Percentiles rank a stretch among this genome's conserved stretches.
Evolutionary conservation across 1,140 invertebrate genomes (phyloP).

Genomic region (Amphibalanus amphitrite): DNA sequence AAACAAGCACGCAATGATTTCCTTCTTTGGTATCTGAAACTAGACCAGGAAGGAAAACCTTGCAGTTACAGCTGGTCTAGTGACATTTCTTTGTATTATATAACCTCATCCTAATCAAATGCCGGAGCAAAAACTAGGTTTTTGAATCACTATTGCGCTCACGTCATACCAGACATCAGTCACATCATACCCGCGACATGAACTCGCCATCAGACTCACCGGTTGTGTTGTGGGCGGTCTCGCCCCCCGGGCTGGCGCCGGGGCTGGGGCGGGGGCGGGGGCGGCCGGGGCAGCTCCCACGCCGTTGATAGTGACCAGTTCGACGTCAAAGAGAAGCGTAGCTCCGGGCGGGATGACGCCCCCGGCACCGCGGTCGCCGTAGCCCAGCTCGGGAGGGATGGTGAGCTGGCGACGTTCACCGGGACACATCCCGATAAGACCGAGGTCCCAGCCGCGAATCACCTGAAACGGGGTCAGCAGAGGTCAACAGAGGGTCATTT

Average conservation of each 20-base stretch:
- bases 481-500: neutral
- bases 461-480: conserved; percentile 12
- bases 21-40: too few species aligned
- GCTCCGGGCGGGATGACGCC: conserved; percentile 24
- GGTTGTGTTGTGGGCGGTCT: too few species aligned
- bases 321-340: conserved; percentile 27
- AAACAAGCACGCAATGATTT: too few species aligned
- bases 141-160: too few species aligned
- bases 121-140: too few species aligned
- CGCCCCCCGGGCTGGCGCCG: neutral
- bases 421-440: conserved; percentile 29
- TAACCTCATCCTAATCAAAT: too few species aligned
- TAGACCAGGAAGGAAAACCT: too few species aligned
- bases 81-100: too few species aligned
- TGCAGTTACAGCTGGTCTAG: too few species aligned
- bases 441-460: conserved; percentile 29
- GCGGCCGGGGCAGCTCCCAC: conserved; percentile 10
- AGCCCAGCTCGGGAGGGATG: conserved; percentile 27
- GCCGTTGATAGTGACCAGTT: conserved; percentile 20
- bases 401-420: conserved; percentile 28
- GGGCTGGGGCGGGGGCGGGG: conserved; percentile 4
- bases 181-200: too few species aligned
- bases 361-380: conserved; percentile 28
- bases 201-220: too few species aligned
- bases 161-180: too few species aligned